phyloP scores from a whole-genome alignment of 1,140 invertebrate species.

The Rhopalosiphum maidis region DNA sequence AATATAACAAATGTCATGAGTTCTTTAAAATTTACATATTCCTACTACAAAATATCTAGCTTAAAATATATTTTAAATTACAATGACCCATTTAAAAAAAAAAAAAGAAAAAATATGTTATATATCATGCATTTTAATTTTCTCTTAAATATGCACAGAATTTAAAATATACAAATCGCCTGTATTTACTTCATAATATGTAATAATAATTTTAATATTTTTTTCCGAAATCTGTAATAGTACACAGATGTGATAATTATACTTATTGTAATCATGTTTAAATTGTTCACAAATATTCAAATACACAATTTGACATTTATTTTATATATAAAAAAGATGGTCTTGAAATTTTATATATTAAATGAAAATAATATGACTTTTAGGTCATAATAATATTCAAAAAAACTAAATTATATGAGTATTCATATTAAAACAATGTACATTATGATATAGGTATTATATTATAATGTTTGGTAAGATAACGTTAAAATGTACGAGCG shows the following conservation, averaged over 20 bases:
- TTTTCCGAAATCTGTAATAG: neutral
- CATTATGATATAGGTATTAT: no score
- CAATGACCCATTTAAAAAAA: neutral
- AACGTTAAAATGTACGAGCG: neutral
- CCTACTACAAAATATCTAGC: neutral
- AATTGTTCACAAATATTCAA: neutral
- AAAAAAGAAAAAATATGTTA: neutral
- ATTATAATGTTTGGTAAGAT: neutral
- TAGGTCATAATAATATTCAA: neutral
- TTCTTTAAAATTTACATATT: neutral
- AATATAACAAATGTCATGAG: slow-evolving; percentile 16
- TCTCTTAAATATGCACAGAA: neutral
- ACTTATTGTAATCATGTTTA: neutral
- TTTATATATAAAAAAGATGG: neutral
- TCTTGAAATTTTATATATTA: neutral
- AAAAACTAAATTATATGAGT: neutral
- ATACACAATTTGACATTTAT: neutral
- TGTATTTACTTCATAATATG: neutral
- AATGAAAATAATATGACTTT: neutral
- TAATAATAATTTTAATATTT: neutral
- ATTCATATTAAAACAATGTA: neutral
- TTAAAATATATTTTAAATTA: slow-evolving; percentile 16
- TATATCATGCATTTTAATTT: neutral
- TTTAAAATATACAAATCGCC: neutral
- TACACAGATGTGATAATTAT: neutral